phyloP scores from a whole-genome alignment of 2,797 vertebrate genomes.

The Momotus momota region DNA sequence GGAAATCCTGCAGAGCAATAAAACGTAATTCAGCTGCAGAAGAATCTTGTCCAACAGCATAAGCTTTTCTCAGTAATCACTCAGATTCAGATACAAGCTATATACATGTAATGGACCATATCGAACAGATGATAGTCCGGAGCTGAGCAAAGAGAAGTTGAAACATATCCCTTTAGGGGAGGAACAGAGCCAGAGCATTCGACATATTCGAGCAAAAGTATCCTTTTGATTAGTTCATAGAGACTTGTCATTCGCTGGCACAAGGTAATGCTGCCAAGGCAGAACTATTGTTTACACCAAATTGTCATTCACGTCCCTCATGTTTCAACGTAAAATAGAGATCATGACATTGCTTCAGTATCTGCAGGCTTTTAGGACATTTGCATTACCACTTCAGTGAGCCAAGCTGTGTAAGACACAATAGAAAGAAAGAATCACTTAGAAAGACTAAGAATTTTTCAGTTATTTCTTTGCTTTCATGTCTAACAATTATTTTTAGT shows the following conservation, averaged over 20 bases:
- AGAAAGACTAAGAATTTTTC: not conserved
- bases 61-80: slow-evolving; percentile 6
- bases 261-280: not conserved
- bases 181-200: not conserved
- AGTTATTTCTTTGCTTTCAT: not conserved
- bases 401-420: not conserved
- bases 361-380: not conserved
- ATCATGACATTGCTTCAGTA: not conserved
- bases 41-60: not conserved
- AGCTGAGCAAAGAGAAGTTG: not conserved
- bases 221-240: not conserved
- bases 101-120: not conserved
- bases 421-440: not conserved
- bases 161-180: not conserved
- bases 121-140: not conserved
- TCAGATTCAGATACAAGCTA: not conserved
- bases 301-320: not conserved
- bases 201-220: not conserved
- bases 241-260: not conserved
- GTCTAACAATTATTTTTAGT: not conserved
- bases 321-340: not conserved
- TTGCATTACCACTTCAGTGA: not conserved
- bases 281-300: not conserved
- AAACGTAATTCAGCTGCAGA: not conserved
- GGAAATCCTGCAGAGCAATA: slow-evolving; percentile 24